A percentile compares a stretch with the other conserved stretches of the same genome.
Conservation (phyloP, 2,113 vertebrate species). For the Elaphurus davidianus region DNA sequence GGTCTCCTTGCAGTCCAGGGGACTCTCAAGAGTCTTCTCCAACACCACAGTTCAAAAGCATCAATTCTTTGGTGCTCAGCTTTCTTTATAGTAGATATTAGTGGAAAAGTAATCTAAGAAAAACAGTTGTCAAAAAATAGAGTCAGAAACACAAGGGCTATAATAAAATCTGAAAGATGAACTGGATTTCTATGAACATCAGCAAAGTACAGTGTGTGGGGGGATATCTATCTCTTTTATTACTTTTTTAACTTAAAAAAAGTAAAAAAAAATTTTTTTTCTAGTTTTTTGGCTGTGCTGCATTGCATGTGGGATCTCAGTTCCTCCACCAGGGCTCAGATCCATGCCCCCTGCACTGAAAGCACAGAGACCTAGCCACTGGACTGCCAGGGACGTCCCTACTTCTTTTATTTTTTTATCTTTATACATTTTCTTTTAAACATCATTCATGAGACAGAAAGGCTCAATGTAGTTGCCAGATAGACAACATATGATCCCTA, state of each 20-base stretch:
- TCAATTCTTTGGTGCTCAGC: neutral
- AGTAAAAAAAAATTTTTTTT: neutral
- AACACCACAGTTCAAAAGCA: neutral
- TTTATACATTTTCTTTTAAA: neutral
- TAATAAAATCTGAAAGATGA: neutral
- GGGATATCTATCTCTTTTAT: neutral
- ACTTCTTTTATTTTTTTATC: neutral
- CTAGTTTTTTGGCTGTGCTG: neutral
- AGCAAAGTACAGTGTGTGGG: too few relatives aligned
- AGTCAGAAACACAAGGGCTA: neutral
- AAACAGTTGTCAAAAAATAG: neutral
- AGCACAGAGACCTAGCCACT: neutral
- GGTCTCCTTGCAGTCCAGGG: neutral
- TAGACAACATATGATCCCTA: neutral
- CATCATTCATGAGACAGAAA: neutral
- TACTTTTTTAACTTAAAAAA: neutral
- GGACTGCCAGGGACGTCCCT: neutral
- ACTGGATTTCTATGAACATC: neutral
- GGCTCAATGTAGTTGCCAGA: neutral
- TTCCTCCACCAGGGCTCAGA: neutral
- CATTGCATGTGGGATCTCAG: neutral
- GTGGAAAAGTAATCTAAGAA: neutral
- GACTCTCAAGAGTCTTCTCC: neutral
- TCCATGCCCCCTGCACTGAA: neutral
- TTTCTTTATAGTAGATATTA: neutral